These are phyloP conservation scores for Corydoras sp. DNA, from an alignment of 2,113 vertebrate genomes.

Conservation along the genomic window DNA sequence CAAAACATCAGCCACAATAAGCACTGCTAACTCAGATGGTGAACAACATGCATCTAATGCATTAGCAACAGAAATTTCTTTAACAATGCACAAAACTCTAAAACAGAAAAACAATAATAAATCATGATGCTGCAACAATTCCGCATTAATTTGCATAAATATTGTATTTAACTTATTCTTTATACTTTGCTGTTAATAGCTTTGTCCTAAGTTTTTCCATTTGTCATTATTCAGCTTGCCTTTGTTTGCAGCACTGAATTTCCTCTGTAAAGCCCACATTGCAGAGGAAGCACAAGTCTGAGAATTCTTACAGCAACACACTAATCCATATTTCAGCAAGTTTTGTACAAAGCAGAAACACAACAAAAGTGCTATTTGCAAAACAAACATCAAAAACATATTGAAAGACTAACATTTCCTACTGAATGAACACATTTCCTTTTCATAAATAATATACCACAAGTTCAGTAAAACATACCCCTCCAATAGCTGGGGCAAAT, in stretches of 20 bases:
- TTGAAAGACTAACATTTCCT: background rate
- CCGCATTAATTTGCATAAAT: no score
- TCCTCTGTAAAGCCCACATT: conserved; percentile 2
- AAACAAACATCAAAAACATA: background rate
- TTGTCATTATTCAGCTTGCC: background rate
- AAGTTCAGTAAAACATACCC: background rate
- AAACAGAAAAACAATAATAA: no score
- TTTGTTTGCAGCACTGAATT: background rate
- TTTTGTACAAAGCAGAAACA: no score
- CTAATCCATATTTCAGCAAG: background rate
- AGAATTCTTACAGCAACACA: background rate
- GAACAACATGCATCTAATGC: background rate
- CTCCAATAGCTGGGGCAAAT: no score
- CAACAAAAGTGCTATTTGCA: no score
- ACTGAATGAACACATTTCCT: background rate
- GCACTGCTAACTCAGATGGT: background rate
- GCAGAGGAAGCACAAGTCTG: background rate
- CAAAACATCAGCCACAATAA: conserved; percentile 48
- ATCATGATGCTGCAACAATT: no score
- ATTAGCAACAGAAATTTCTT: no score
- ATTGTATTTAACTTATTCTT: background rate
- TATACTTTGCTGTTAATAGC: background rate
- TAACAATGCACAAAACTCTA: no score
- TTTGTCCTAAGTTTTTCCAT: background rate
- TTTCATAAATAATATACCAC: background rate